Base-by-base conservation (phyloP, 2,888 invertebrate species). In the Laspeyria flexula region DNA sequence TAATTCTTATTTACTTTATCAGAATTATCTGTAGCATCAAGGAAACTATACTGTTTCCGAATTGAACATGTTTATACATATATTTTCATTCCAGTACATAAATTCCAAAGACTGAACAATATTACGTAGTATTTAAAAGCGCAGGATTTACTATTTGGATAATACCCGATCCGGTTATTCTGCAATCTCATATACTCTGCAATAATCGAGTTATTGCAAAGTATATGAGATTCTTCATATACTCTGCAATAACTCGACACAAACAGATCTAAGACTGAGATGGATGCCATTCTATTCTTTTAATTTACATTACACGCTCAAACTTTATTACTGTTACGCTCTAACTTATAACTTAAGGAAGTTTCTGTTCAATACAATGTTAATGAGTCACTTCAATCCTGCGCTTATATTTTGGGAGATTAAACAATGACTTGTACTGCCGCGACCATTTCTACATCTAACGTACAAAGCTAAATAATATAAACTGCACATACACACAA, bases 31-130 rank as follows among this genome's bases (percentile, higher is more conserved):
- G 13, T 44, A 35, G 39, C 54, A 54, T 56, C 55, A 53, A 44
- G 23, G 37, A 31, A 40, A 52, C 33, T 46, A 43, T 41, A 66
- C 49, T 45, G 27, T 10, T 27, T 51, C 27, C 37, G 40, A 43
- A 38, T 45, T 58, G 30, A 48, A 54, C 31, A 41, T 18, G 30
- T 38, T 50, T 43, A 44, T 55, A 31, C 45, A 42, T 46, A 23
- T 43, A 42, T 52, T 60, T 43, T 70, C 72, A 74, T 72, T 73
- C 71, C 77, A 70, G 64, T 66, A 72, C 73, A 74, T 68, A 79
- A 77, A 76, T 76, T 71, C 74, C 78, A 77, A 79, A 79, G 78
- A 79, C 78, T 79, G 78, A 78, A 66, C 58, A 60, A 65, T 63
- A 60, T 58, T 53, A 57, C 50, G 47, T 61, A 58, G 60, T 60